These are phyloP conservation scores for Chorisops tibialis DNA, from an alignment of 2,888 invertebrate species.

Conservation along the genomic window DNA sequence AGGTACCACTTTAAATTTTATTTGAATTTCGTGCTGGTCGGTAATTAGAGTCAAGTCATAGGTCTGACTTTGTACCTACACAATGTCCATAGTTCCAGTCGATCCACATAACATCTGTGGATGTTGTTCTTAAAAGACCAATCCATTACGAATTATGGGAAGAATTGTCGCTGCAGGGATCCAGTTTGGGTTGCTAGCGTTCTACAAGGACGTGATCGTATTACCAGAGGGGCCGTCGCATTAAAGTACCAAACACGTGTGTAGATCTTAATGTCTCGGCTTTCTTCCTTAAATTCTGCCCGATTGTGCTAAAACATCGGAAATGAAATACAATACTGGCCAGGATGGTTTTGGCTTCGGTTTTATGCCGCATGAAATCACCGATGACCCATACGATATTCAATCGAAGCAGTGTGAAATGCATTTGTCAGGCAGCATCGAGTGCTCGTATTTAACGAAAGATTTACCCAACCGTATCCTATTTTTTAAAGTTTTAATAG, in stretches of 20 bases:
- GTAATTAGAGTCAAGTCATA: slow-evolving; percentile 8
- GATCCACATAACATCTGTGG: too few relatives aligned
- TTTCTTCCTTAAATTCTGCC: background rate
- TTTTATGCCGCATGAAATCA: slow-evolving; percentile 3
- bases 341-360: slow-evolving; percentile 3
- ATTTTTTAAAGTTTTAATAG: background rate
- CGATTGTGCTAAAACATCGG: slow-evolving; percentile 13
- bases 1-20: slow-evolving; percentile 8
- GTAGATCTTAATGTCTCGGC: background rate
- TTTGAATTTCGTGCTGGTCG: slow-evolving; percentile 4
- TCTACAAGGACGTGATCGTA: background rate
- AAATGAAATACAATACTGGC: slow-evolving; percentile 15
- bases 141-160: too few relatives aligned
- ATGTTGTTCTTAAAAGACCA: too few relatives aligned
- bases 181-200: background rate
- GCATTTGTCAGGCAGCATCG: background rate
- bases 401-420: background rate
- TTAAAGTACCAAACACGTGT: slow-evolving; percentile 20
- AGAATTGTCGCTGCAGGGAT: too few relatives aligned
- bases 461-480: slow-evolving; percentile 9
- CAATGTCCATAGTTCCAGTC: too few relatives aligned
- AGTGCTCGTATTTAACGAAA: background rate
- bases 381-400: slow-evolving; percentile 8
- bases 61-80: background rate
- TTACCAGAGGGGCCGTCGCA: slow-evolving; percentile 19